phyloP scores from a whole-genome alignment of 2,888 invertebrate species.

The Metallyticus violacea region DNA sequence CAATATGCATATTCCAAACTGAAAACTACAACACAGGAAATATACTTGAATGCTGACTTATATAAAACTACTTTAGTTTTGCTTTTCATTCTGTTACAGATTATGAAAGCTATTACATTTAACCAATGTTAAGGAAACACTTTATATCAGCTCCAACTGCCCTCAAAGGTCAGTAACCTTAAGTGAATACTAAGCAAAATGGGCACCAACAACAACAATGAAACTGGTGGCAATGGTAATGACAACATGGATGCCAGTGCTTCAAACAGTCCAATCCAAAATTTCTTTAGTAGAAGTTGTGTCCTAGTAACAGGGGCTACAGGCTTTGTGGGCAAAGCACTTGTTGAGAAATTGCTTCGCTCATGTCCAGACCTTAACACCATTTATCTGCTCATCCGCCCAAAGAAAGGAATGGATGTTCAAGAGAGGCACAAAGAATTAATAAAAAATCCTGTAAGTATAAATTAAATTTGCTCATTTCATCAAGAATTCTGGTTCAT shows the following conservation, averaged over 20 bases:
- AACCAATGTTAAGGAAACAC: not conserved
- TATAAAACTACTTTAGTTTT: too few species aligned
- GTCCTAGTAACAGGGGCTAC: conserved; percentile 58
- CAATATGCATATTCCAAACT: too few species aligned
- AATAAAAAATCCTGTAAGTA: conserved; percentile 38
- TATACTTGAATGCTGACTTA: too few species aligned
- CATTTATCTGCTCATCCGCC: conserved; percentile 76
- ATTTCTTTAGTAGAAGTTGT: conserved; percentile 23
- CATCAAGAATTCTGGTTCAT: too few species aligned
- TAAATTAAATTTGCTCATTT: not conserved
- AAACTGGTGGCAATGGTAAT: conserved; percentile 15
- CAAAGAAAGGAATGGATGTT: conserved; percentile 65
- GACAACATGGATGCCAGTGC: conserved; percentile 4
- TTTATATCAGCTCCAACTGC: not conserved
- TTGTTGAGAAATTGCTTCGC: conserved; percentile 79
- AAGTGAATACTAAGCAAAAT: not conserved
- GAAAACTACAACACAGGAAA: too few species aligned
- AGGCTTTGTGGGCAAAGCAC: conserved; percentile 81
- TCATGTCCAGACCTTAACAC: conserved; percentile 77
- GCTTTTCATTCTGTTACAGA: too few species aligned
- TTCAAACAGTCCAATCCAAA: conserved; percentile 25
- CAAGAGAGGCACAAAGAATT: conserved; percentile 36
- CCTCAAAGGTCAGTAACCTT: not conserved
- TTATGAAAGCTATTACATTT: not conserved
- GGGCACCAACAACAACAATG: conserved; percentile 7